Conservation (phyloP, 2,888 invertebrate species). For the Peribatodes rhomboidaria region DNA sequence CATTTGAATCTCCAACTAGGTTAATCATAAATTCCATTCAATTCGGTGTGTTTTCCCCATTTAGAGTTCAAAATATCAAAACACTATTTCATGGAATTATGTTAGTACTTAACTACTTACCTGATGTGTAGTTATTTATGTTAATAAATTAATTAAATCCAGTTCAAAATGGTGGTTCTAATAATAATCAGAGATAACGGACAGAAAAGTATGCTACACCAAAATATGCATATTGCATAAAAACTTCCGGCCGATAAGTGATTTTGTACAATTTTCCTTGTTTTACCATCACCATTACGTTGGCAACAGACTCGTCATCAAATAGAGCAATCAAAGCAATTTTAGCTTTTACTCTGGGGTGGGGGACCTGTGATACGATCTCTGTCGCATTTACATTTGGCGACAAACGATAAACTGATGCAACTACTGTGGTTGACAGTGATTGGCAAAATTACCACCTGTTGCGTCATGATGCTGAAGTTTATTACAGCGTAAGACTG, state of each 20-base stretch:
- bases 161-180: neutral
- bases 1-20: neutral
- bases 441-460: no score
- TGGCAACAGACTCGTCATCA: neutral
- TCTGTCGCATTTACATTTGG: neutral
- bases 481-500: no score
- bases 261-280: conserved; percentile 7
- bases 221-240: neutral
- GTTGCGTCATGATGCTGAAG: no score
- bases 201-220: neutral
- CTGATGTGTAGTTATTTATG: no score
- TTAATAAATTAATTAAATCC: neutral
- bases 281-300: neutral
- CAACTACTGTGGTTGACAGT: no score
- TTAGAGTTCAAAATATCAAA: neutral
- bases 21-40: neutral
- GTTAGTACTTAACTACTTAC: neutral
- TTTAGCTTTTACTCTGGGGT: neutral
- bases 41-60: neutral
- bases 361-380: no score
- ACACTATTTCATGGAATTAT: neutral
- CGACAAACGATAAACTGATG: neutral
- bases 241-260: neutral
- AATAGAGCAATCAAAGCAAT: conserved; percentile 7
- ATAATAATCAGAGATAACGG: neutral